Base-by-base conservation (phyloP, 53 echinoderm and acorn worm species). In the Zoroaster sp. region DNA sequence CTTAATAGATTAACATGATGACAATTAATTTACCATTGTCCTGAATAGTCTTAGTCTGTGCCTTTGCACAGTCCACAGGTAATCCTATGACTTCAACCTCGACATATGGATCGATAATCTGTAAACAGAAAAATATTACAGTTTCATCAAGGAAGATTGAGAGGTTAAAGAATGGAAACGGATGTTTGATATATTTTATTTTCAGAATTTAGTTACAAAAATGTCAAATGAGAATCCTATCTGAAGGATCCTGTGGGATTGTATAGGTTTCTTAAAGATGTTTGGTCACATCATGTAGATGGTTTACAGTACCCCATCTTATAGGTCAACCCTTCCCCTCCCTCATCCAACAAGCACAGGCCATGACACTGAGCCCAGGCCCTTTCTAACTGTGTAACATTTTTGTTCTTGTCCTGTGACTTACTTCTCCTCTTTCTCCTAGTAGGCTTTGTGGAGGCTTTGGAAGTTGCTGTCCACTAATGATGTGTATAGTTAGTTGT, bases 71-170 rank as follows among this genome's bases (percentile, higher is more conserved):
- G 88, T 98, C 99, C 6, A 91, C 89, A 13, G 94, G 88, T 23
- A 99, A 68, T 4, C 96, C 96, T 12, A 99, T 76, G 36, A 98
- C 77, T 43, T 99, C 99, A 0, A 96, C 96, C 40, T 99, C 99
- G 44, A 99, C 96, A 67, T 96, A 99, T 7, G 99, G 99, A 79
- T 99, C 99, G 88, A 99, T 99, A 85, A 99, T 99, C 99, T 95
- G 71, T 14, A 39, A 77, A 53, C 35, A 69, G 69, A 85, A 66
- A 2, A 44, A 38, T 77, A 14, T 30, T 4, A 5, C 18, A 72
- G 31, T 30, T 28, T 30, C 31, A 23, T 11, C 4, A 72, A 72
- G 4, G 31, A 72, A 40, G 6, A 72, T 14, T 72, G 13, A 35
- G 11, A 40, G 33, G 41, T 75, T 75, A 23, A 6, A 7, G 41